These are phyloP conservation scores for Entomobrya proxima DNA, from an alignment of 2,888 invertebrate species.

Conservation along the genomic window DNA sequence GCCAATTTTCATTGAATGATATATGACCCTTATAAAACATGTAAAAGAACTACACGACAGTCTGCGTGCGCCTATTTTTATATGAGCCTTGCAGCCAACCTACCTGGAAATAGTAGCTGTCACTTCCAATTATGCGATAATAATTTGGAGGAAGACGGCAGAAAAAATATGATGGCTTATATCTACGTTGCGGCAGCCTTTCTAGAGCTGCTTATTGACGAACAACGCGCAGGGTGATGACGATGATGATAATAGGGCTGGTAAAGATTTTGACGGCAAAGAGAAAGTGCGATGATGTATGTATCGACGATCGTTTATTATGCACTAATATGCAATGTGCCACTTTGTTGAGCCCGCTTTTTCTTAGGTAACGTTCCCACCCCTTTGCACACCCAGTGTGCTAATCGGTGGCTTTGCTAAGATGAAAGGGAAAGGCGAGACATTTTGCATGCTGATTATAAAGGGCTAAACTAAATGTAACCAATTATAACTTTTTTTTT, in stretches of 20 bases:
- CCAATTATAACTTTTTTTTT: slow-evolving; percentile 50
- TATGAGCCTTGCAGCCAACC: background rate
- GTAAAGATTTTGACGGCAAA: slow-evolving; percentile 50
- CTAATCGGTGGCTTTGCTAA: background rate
- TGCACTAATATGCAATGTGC: background rate
- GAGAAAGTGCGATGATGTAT: slow-evolving; percentile 58
- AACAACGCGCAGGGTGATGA: background rate
- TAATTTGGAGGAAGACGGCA: slow-evolving; percentile 52
- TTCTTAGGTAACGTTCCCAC: background rate
- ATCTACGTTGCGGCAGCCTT: background rate
- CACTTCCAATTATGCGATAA: slow-evolving; percentile 62
- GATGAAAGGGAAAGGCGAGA: background rate
- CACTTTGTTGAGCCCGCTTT: background rate
- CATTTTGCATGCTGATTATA: background rate
- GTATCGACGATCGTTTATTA: slow-evolving; percentile 27
- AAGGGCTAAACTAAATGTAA: background rate
- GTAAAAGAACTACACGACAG: background rate
- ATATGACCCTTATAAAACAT: slow-evolving; percentile 53
- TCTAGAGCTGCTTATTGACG: background rate
- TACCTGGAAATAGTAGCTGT: slow-evolving; percentile 44
- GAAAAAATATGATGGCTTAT: background rate
- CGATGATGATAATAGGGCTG: background rate
- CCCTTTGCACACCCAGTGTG: background rate
- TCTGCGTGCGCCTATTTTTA: background rate
- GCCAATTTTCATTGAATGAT: slow-evolving; percentile 54